A percentile compares a stretch with the other conserved stretches of the same genome.
These are phyloP conservation scores for Amphipoea oculea DNA, from an alignment of 2,888 invertebrate species.

Conservation along the genomic window DNA sequence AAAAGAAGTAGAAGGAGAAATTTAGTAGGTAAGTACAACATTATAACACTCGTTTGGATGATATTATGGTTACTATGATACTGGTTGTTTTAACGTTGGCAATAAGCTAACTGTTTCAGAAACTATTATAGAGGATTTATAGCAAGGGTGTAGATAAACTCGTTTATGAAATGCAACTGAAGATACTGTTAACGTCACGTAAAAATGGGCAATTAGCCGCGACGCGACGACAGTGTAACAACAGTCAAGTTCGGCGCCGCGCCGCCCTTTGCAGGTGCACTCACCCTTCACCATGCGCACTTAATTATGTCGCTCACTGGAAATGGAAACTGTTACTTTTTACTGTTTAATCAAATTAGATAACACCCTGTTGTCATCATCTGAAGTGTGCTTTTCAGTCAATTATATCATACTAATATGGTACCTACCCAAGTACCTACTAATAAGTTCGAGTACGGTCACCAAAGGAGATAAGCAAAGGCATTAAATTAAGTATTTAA, in stretches of 20 bases:
- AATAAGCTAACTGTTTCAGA: too few species aligned
- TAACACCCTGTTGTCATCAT: not conserved
- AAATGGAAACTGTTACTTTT: slow-evolving; percentile 34
- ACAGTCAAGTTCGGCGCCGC: slow-evolving; percentile 72
- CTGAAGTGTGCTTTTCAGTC: slow-evolving; percentile 4
- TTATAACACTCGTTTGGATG: too few species aligned
- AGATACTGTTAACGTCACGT: not conserved
- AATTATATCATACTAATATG: not conserved
- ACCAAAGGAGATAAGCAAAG: too few species aligned
- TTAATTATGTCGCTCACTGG: slow-evolving; percentile 19
- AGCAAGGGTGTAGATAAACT: not conserved
- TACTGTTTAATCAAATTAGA: slow-evolving; percentile 35
- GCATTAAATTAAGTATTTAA: too few species aligned
- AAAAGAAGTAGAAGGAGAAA: too few species aligned
- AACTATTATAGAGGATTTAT: too few species aligned
- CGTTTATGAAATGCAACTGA: not conserved
- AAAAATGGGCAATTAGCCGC: slow-evolving; percentile 65
- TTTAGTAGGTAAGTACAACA: too few species aligned
- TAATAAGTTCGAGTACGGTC: not conserved
- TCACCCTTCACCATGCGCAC: slow-evolving; percentile 32
- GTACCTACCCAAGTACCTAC: not conserved
- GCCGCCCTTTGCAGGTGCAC: slow-evolving; percentile 32
- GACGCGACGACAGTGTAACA: slow-evolving; percentile 75
- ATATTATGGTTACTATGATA: too few species aligned
- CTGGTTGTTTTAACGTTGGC: too few species aligned